phyloP scores from a whole-genome alignment of 2,797 vertebrate genomes.

The Coranthus polyacanthus region DNA sequence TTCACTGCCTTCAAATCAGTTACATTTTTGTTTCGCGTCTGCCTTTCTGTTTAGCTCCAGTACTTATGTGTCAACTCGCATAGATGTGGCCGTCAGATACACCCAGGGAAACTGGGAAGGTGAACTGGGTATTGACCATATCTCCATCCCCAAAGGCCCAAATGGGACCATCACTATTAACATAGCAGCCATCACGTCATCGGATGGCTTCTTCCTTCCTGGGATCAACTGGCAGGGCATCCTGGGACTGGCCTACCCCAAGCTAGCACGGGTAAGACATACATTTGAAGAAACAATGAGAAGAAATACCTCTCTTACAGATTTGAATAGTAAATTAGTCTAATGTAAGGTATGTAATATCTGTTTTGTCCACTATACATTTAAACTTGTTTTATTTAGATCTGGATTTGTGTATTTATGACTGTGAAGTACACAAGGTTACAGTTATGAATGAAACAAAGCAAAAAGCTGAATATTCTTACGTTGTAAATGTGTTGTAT shows the following conservation, averaged over 20 bases:
- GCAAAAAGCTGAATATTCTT: no score
- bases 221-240: conserved; percentile 97
- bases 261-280: conserved; percentile 90
- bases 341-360: no score
- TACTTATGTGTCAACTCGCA: conserved; percentile 84
- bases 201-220: conserved; percentile 94
- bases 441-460: no score
- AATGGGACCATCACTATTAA: conserved; percentile 88
- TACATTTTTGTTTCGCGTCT: neutral
- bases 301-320: no score
- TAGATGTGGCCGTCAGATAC: conserved; percentile 91
- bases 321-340: no score
- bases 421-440: no score
- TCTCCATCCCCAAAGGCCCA: conserved; percentile 90
- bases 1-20: neutral
- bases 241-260: conserved; percentile 92
- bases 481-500: no score
- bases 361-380: no score
- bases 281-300: neutral
- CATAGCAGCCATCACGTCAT: conserved; percentile 91
- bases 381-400: no score
- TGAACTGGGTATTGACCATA: conserved; percentile 88
- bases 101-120: conserved; percentile 97
- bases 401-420: no score
- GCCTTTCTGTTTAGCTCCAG: conserved; percentile 85